A percentile compares a stretch with the other conserved stretches of the same genome.
phyloP scores from a whole-genome alignment of 1,140 invertebrate genomes.

The Drosophila nigromelanica region DNA sequence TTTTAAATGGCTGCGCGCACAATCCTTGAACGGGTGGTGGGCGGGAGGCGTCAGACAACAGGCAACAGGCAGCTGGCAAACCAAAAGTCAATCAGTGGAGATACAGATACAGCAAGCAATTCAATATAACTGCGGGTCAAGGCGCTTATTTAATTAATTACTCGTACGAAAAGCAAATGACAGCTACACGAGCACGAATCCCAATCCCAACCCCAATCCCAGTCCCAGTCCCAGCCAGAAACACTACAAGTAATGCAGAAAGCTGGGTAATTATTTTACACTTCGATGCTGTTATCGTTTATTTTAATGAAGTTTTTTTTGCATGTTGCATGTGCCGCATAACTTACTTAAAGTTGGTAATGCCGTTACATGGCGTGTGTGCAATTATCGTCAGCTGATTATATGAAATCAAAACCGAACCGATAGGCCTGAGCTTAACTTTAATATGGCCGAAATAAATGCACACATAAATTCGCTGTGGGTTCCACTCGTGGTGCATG shows the following conservation, averaged over 20 bases:
- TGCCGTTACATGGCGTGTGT: constrained; percentile 6
- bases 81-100: constrained; percentile 74
- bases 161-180: constrained; percentile 44
- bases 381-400: constrained; percentile 63
- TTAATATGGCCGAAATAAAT: constrained; percentile 50
- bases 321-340: constrained; percentile 30
- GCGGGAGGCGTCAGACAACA: neutral
- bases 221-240: neutral
- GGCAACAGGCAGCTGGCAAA: constrained; percentile 19
- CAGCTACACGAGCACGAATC: neutral
- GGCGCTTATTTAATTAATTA: constrained; percentile 80
- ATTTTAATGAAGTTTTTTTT: constrained; percentile 70
- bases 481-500: constrained; percentile 37
- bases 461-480: constrained; percentile 47
- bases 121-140: constrained; percentile 74
- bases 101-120: constrained; percentile 66
- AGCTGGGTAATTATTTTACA: constrained; percentile 76
- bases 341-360: constrained; percentile 74
- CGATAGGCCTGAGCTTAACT: constrained; percentile 16
- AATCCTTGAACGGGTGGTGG: constrained; percentile 1
- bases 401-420: constrained; percentile 67
- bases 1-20: constrained; percentile 19
- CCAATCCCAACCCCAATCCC: neutral
- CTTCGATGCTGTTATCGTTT: constrained; percentile 55
- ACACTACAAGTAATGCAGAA: constrained; percentile 56